phyloP scores from a whole-genome alignment of 2,113 vertebrate genomes.

The Lophochroa leadbeateri region DNA sequence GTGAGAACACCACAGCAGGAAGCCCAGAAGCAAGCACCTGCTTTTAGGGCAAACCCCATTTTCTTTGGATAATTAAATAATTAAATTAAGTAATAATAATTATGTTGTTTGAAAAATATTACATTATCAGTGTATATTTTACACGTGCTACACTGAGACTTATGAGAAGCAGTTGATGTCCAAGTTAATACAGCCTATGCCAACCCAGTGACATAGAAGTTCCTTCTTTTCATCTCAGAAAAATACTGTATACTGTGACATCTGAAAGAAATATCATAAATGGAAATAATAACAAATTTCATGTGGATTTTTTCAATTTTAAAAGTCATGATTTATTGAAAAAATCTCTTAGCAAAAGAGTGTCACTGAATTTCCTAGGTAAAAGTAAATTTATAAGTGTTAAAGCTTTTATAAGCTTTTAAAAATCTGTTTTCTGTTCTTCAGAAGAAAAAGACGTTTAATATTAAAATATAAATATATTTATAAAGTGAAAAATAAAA shows the following conservation, averaged over 20 bases:
- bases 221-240: neutral
- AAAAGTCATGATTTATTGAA: constrained; percentile 9
- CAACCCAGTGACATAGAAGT: neutral
- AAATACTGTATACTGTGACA: neutral
- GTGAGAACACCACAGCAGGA: neutral
- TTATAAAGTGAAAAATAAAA: neutral
- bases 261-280: neutral
- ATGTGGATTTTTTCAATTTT: neutral
- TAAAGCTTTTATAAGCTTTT: neutral
- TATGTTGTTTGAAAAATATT: neutral
- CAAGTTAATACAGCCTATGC: neutral
- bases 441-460: neutral
- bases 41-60: neutral
- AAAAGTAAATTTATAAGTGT: neutral
- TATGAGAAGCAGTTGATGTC: neutral
- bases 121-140: neutral
- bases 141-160: neutral
- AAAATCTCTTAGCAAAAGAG: neutral
- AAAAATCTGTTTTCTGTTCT: neutral
- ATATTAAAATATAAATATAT: neutral
- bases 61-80: constrained; percentile 11
- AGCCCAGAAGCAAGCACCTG: neutral
- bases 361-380: neutral
- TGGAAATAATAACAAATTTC: neutral
- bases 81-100: neutral